Conservation (phyloP, 2,888 invertebrate species). For the Dasysyrphus albostriatus region DNA sequence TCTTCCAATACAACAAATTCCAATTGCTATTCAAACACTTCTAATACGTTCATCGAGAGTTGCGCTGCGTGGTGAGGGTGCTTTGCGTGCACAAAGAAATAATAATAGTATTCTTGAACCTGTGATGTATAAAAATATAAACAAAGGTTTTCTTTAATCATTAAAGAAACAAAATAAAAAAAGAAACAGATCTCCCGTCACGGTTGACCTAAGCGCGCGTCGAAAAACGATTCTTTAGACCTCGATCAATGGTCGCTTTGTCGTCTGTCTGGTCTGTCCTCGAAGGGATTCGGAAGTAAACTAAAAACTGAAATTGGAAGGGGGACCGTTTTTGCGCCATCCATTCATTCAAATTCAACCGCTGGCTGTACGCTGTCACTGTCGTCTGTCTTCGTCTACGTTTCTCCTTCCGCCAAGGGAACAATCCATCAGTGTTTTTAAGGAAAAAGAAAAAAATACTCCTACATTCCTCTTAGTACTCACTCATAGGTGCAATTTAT, state of each 20-base stretch:
- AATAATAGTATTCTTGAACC: conserved; percentile 24
- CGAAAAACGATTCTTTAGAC: conserved; percentile 25
- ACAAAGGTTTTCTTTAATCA: conserved; percentile 48
- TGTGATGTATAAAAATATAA: not conserved
- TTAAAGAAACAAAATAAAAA: not conserved
- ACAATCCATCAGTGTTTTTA: conserved; percentile 27
- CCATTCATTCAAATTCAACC: conserved; percentile 12
- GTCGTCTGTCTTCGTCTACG: conserved; percentile 1
- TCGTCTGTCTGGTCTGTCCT: conserved; percentile 81
- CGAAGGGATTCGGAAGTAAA: conserved; percentile 82
- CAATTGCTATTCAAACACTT: not conserved
- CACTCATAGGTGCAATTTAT: conserved; percentile 40
- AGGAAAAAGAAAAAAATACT: conserved; percentile 18
- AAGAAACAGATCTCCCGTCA: conserved; percentile 41
- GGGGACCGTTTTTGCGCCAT: conserved; percentile 67
- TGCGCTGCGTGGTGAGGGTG: not conserved
- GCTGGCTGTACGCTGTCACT: conserved; percentile 3
- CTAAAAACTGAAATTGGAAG: conserved; percentile 77
- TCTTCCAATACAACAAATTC: conserved; percentile 2
- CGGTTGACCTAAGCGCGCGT: conserved; percentile 68
- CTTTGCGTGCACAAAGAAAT: conserved; percentile 30
- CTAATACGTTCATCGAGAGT: not conserved
- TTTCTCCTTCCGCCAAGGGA: conserved; percentile 19
- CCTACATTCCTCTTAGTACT: conserved; percentile 15
- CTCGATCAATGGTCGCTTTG: conserved; percentile 47